These are phyloP conservation scores for Drosophila sp. DNA, from an alignment of 1,140 invertebrate species.

Conservation along the genomic window DNA sequence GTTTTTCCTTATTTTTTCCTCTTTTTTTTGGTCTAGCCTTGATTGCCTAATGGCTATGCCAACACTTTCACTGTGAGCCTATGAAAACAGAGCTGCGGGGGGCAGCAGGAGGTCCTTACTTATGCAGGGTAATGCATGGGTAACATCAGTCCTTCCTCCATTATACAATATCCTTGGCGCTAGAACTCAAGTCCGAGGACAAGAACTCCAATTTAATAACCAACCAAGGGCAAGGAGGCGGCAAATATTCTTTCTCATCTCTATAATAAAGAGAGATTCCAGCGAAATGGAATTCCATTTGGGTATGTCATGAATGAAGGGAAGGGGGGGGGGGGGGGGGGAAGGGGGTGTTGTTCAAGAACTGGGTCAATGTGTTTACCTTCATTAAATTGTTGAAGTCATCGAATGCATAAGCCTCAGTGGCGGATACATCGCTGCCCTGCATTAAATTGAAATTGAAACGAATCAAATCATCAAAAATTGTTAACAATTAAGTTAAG, in stretches of 20 bases:
- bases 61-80: slow-evolving; percentile 66
- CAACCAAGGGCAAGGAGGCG: slow-evolving; percentile 13
- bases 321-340: background rate
- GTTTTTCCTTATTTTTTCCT: slow-evolving; percentile 27
- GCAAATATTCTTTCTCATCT: slow-evolving; percentile 5
- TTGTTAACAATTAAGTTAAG: slow-evolving; percentile 44
- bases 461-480: slow-evolving; percentile 24
- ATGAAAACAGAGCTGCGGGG: slow-evolving; percentile 41
- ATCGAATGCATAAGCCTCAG: slow-evolving; percentile 81
- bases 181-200: slow-evolving; percentile 45
- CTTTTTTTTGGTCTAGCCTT: slow-evolving; percentile 58
- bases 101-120: slow-evolving; percentile 31
- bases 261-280: background rate
- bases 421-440: slow-evolving; percentile 80
- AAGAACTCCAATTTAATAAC: slow-evolving; percentile 4
- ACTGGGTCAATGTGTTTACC: slow-evolving; percentile 76
- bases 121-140: slow-evolving; percentile 62
- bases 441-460: slow-evolving; percentile 34
- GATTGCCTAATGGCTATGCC: slow-evolving; percentile 69
- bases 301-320: background rate
- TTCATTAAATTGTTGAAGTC: slow-evolving; percentile 83
- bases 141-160: slow-evolving; percentile 47
- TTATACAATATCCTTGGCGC: slow-evolving; percentile 57
- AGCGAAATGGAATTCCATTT: slow-evolving; percentile 8
- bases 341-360: slow-evolving; percentile 5